Conservation (phyloP, 1,140 invertebrate species). For the Drosophila nasuta region DNA sequence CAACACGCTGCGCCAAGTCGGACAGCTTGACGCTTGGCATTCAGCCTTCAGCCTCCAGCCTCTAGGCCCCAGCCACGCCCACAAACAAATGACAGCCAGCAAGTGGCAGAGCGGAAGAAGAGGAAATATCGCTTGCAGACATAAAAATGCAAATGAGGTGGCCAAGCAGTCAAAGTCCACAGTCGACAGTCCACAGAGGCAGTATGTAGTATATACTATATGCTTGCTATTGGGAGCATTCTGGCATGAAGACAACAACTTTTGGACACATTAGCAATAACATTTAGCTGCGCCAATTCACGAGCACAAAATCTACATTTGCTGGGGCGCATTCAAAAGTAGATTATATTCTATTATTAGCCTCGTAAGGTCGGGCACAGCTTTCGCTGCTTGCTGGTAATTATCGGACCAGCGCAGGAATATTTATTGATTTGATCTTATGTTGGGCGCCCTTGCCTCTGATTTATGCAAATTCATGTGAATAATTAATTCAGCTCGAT, state of each 20-base stretch:
- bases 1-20: slow-evolving; percentile 18
- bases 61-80: slow-evolving; percentile 8
- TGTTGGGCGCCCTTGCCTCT: slow-evolving; percentile 50
- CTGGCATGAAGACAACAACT: slow-evolving; percentile 4
- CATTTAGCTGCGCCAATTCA: slow-evolving; percentile 20
- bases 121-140: slow-evolving; percentile 58
- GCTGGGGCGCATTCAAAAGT: slow-evolving; percentile 17
- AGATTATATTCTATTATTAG: slow-evolving; percentile 60
- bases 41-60: not conserved
- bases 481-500: slow-evolving; percentile 58
- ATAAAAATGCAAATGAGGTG: slow-evolving; percentile 75
- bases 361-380: slow-evolving; percentile 15
- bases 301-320: slow-evolving; percentile 19
- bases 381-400: slow-evolving; percentile 11
- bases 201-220: not conserved
- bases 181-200: not conserved
- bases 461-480: slow-evolving; percentile 61
- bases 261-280: slow-evolving; percentile 23
- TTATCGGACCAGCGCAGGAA: slow-evolving; percentile 1
- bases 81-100: slow-evolving; percentile 22
- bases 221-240: not conserved
- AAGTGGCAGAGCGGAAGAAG: not conserved
- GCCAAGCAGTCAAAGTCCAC: slow-evolving; percentile 32
- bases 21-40: slow-evolving; percentile 19
- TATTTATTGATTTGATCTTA: slow-evolving; percentile 5